Conservation (phyloP, 2,888 invertebrate species). For the Tribolium freemani region DNA sequence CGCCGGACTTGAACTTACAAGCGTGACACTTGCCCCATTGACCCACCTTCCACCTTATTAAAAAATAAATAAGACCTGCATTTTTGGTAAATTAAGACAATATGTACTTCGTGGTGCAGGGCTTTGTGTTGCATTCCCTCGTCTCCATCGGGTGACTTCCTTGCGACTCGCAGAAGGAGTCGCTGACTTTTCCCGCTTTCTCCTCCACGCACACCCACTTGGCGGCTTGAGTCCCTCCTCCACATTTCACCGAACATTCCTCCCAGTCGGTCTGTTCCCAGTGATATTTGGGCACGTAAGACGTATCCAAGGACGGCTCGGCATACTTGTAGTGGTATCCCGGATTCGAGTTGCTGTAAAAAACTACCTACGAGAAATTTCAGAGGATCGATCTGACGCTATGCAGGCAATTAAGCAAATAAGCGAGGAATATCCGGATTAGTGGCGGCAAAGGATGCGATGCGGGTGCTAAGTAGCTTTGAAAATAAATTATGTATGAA, state of each 20-base stretch:
- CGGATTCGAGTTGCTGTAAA: constrained; percentile 69
- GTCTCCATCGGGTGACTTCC: constrained; percentile 66
- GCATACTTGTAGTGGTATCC: constrained; percentile 75
- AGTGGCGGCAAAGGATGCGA: constrained; percentile 43
- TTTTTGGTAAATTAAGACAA: not conserved
- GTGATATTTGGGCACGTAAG: constrained; percentile 72
- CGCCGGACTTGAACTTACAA: constrained; percentile 69
- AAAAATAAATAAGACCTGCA: not conserved
- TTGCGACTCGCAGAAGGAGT: constrained; percentile 68
- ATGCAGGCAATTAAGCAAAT: constrained; percentile 47
- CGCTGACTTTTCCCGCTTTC: constrained; percentile 75
- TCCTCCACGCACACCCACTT: constrained; percentile 74
- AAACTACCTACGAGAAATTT: constrained; percentile 59
- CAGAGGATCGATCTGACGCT: constrained; percentile 4
- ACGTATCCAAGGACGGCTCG: constrained; percentile 71
- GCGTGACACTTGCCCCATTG: constrained; percentile 76
- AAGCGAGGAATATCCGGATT: constrained; percentile 46
- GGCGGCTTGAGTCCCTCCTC: constrained; percentile 72
- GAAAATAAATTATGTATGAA: constrained; percentile 53
- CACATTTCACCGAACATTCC: constrained; percentile 75
- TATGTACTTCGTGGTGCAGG: constrained; percentile 70
- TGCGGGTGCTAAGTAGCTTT: constrained; percentile 48
- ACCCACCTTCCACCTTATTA: constrained; percentile 73
- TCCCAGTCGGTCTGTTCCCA: constrained; percentile 77
- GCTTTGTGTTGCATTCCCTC: constrained; percentile 69